These are phyloP conservation scores for Microctenopoma stevenorrisi DNA, from an alignment of 2,797 vertebrate genomes.

Conservation along the genomic window DNA sequence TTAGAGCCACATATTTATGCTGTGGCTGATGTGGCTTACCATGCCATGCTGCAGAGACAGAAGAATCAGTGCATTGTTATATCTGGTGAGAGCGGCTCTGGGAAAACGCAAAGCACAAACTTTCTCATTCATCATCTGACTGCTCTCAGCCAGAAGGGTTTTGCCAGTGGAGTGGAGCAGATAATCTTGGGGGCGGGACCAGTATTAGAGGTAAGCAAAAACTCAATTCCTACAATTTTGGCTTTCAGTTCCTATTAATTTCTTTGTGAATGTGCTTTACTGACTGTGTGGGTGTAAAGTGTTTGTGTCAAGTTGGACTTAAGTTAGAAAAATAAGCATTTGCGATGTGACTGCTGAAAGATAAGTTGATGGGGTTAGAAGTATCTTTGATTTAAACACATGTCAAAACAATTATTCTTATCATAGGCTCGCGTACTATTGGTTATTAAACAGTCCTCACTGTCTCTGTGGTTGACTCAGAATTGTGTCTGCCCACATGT, in stretches of 20 bases:
- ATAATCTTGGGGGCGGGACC: conserved; percentile 98
- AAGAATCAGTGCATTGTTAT: conserved; percentile 98
- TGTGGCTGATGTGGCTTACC: conserved; percentile 96
- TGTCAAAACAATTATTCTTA: too few relatives aligned
- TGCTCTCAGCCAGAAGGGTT: conserved; percentile 98
- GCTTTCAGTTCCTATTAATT: neutral
- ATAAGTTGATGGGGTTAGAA: too few relatives aligned
- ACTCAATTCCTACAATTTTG: too few relatives aligned
- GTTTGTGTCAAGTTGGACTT: neutral
- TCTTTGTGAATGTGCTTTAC: neutral
- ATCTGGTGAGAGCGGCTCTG: conserved; percentile 97
- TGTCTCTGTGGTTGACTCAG: conserved; percentile 27
- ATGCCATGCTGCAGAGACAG: conserved; percentile 94
- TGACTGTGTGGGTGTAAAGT: neutral
- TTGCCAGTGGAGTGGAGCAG: conserved; percentile 98
- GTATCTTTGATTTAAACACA: too few relatives aligned
- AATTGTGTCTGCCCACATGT: conserved; percentile 41
- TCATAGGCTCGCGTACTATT: too few relatives aligned
- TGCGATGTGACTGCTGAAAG: neutral
- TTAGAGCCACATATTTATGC: conserved; percentile 97
- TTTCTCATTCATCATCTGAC: conserved; percentile 99
- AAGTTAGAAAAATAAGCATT: neutral
- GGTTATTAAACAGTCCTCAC: neutral
- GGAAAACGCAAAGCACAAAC: conserved; percentile 99
- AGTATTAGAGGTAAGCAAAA: conserved; percentile 92